Base-by-base conservation (phyloP, 2,888 invertebrate genomes). In the Pseudanteris insignis region DNA sequence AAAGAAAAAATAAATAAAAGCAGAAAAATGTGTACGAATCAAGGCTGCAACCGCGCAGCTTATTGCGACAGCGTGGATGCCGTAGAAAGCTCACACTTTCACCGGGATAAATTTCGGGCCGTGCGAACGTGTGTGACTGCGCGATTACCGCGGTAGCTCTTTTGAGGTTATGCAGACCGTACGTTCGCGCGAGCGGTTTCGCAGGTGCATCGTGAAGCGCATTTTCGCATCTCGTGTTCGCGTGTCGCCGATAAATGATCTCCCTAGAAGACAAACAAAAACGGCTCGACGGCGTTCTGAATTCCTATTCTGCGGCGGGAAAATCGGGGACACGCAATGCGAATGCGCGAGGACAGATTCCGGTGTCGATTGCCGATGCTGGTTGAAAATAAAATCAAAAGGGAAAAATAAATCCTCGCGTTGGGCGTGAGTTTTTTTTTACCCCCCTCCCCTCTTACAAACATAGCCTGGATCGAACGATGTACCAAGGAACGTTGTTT, bases 1-100 rank as follows among this genome's bases (percentile, higher is more conserved):
- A 21, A 7, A 21, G 21, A 21, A 21, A 21, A 21, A 21, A 21
- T 5, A 7, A 21, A 21, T 3, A 5, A 21, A 7, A 21, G 7
- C 21, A 5, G 21, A 21, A 26, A 26, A 26, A n/a, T 48, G 21
- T 12, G 14, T 28, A 5, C 18, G 48, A 61, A 53, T 47, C 34
- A 37, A 38, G 33, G 46, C 34, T 48, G 51, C 48, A 38, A 54
- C 33, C 37, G 33, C 21, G 51, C 25, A 37, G 15, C 61, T 61
- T 50, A 59, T 59, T 55, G 53, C 53, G 55, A 55, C 47, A 58
- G 64, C 33, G 47, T 46, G 59, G 68, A 67, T 69, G 68, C 70
- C 68, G 70, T 73, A 73, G 74, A 73, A 74, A 74, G 74, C 69
- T 63, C 55, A 66, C 66, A 46, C 63, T 63, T 63, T 63, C 63